Conservation (phyloP, 2,888 invertebrate species). For the Geophilus truncorum region DNA sequence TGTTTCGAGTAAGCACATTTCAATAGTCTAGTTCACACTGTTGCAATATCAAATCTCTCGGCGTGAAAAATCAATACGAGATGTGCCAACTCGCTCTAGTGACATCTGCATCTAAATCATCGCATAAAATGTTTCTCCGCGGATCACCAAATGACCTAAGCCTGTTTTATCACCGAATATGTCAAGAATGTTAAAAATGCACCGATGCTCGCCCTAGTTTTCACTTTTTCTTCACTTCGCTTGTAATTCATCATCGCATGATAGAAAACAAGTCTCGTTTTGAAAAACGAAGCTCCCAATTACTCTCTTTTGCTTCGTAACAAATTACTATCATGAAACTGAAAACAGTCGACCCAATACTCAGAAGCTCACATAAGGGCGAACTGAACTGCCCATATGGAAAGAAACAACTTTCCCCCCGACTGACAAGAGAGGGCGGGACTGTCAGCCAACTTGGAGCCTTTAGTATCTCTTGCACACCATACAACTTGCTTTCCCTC, state of each 20-base stretch:
- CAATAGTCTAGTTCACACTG: slow-evolving; percentile 9
- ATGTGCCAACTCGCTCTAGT: neutral
- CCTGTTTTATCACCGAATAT: neutral
- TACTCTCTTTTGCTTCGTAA: neutral
- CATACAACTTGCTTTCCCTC: neutral
- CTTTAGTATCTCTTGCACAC: neutral
- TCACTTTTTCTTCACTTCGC: neutral
- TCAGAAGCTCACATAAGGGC: neutral
- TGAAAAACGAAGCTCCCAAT: slow-evolving; percentile 2
- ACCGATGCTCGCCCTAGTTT: neutral
- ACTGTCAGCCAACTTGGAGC: slow-evolving; percentile 2
- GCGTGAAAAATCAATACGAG: neutral
- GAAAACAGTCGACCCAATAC: neutral
- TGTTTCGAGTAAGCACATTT: neutral
- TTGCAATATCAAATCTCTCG: neutral
- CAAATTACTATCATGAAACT: slow-evolving; percentile 13
- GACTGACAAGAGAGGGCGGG: neutral
- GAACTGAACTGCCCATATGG: neutral
- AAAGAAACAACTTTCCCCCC: slow-evolving; percentile 6
- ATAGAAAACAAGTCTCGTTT: neutral
- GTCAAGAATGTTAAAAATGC: neutral
- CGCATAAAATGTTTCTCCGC: neutral
- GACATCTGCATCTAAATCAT: neutral
- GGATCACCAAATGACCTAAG: neutral
- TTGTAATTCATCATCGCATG: neutral